Evolutionary conservation across 2,888 invertebrate genomes (phyloP).

Genomic region (Chymomyza procnemis): DNA sequence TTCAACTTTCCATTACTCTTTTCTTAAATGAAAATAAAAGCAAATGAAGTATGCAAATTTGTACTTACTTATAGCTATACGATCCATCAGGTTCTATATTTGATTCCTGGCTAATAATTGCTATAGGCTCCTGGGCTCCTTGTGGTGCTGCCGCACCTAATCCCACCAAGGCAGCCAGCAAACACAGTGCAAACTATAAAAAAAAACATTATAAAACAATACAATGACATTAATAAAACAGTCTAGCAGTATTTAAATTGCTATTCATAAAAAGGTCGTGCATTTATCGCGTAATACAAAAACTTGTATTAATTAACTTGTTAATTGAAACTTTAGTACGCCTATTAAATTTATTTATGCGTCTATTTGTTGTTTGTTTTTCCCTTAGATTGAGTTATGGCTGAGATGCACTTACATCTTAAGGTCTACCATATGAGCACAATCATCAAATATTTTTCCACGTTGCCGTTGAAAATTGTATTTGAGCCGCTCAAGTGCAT

Average conservation of each 20-base stretch:
- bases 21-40: too few species aligned
- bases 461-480: slow-evolving; percentile 37
- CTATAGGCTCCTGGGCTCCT: slow-evolving; percentile 80
- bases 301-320: not conserved
- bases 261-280: not conserved
- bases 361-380: not conserved
- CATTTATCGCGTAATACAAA: not conserved
- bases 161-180: slow-evolving; percentile 70
- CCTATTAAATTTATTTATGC: too few species aligned
- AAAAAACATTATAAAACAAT: slow-evolving; percentile 50
- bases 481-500: slow-evolving; percentile 32
- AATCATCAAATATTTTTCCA: slow-evolving; percentile 53
- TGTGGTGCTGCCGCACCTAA: slow-evolving; percentile 81
- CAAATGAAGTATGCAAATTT: too few species aligned
- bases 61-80: slow-evolving; percentile 84
- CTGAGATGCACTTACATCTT: slow-evolving; percentile 41
- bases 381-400: not conserved
- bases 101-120: slow-evolving; percentile 85
- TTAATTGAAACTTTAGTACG: not conserved
- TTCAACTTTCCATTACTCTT: too few species aligned
- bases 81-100: slow-evolving; percentile 86
- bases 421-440: slow-evolving; percentile 62
- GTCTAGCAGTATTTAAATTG: not conserved
- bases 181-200: slow-evolving; percentile 69
- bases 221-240: slow-evolving; percentile 7